Base-by-base conservation (phyloP, 2,888 invertebrate species). In the Aquatica leii region DNA sequence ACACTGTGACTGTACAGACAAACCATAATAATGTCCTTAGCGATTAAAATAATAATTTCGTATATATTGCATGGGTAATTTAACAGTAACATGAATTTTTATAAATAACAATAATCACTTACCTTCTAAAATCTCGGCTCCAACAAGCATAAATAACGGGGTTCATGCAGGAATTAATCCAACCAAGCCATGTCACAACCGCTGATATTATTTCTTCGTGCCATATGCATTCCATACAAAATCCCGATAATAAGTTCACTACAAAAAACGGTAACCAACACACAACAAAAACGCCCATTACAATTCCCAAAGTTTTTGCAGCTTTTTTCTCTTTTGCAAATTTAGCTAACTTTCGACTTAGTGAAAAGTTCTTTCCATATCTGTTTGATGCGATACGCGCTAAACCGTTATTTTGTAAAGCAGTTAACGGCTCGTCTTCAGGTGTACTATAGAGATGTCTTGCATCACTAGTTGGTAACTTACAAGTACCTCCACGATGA, bases 251-350 rank as follows among this genome's bases (percentile, higher is more conserved):
- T 59, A 98, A 85, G 82, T 97, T 97, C 71, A 95, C 94, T 69
- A 97, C 94, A 81, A 98, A 98, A 83, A 98, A 98, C 65, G 98
- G 98, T 73, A 97, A 85, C 97, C 97, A 98, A 81, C 97, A 98
- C 71, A 97, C 89, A 77, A 97, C 96, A 81, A 97, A 97, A 69
- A 95, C 95, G 61, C 97, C 97, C 92, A 97, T 96, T 73, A 97
- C 97, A 78, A 97, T 97, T 50, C 97, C 97, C 71, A 98, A 83
- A 6, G 97, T 98, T 82, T 97, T 97, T 2, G 98, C 98, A 6
- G 98, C 98, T 81, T 98, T 98, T 81, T 97, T 96, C 81, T 97
- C 98, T 79, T 96, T 97, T 52, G 97, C 95, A 75, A 98, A 94
- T 83, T 97, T 97, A 11, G 96, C 95, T 66, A 98, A 83, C 79